Conservation (phyloP, 2,113 vertebrate genomes). For the Ardeotis arabs region DNA sequence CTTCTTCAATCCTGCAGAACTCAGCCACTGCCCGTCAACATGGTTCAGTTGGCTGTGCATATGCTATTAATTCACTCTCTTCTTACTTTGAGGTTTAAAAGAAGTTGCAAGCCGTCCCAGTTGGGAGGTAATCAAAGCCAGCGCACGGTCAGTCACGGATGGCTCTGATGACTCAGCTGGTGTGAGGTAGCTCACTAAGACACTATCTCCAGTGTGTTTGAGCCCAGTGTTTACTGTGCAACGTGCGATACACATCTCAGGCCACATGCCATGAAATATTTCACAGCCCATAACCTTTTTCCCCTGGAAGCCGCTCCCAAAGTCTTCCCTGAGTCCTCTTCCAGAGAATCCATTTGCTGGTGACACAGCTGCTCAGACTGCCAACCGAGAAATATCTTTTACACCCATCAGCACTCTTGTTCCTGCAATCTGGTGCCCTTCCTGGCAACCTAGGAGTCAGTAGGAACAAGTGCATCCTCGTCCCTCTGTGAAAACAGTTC, state of each 20-base stretch:
- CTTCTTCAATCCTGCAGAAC: background rate
- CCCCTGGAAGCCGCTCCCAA: background rate
- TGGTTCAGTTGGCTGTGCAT: background rate
- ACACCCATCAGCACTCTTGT: background rate
- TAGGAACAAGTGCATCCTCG: background rate
- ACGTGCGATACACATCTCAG: rapidly evolving
- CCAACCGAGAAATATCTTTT: background rate
- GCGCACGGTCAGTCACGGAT: background rate
- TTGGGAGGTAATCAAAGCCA: constrained; percentile 18
- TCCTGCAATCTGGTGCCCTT: background rate
- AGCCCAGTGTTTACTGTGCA: background rate
- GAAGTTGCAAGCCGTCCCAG: constrained; percentile 26
- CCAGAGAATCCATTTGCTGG: background rate
- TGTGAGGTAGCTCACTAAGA: background rate
- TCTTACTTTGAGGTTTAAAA: constrained; percentile 12
- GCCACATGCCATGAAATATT: background rate
- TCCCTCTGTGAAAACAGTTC: background rate
- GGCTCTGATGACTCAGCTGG: background rate
- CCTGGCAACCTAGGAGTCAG: background rate
- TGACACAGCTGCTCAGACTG: background rate
- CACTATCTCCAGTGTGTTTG: background rate
- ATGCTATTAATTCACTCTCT: background rate
- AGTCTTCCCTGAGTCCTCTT: background rate
- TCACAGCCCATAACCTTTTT: background rate
- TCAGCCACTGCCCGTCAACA: background rate